Conservation (phyloP, 1,140 invertebrate species). For the Pachypeltis micranthus region DNA sequence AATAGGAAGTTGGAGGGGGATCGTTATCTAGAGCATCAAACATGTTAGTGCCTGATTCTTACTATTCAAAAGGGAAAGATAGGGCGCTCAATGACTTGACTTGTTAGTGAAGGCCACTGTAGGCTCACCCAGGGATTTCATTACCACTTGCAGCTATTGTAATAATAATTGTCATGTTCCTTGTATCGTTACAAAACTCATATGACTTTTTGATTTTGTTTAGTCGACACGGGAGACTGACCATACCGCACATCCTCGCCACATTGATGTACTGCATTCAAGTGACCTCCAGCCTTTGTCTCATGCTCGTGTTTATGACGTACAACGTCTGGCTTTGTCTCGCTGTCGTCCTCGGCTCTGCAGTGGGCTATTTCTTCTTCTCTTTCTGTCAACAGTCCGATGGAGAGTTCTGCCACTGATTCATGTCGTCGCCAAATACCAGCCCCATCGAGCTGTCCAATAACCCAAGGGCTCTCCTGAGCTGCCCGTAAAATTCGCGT, state of each 20-base stretch:
- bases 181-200: no score
- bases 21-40: no score
- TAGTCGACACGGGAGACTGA: constrained; percentile 63
- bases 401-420: constrained; percentile 87
- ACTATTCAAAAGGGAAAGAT: no score
- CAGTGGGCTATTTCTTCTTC: constrained; percentile 84
- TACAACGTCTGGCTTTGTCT: constrained; percentile 92
- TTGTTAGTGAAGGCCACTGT: no score
- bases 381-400: constrained; percentile 84
- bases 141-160: no score
- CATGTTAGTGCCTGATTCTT: no score
- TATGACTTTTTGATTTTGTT: not conserved
- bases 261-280: constrained; percentile 82
- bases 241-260: constrained; percentile 67
- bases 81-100: no score
- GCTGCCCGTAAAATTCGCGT: no score
- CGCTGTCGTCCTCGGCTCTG: constrained; percentile 79
- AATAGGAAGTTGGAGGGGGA: no score
- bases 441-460: not conserved
- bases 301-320: constrained; percentile 98
- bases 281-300: constrained; percentile 77
- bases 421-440: not conserved
- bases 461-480: no score
- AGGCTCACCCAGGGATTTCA: no score
- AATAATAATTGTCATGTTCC: no score